Evolutionary conservation across 2,888 invertebrate species (phyloP), one percentile per base, ranked within the genome.

Genomic region (Craniophora ligustri): DNA sequence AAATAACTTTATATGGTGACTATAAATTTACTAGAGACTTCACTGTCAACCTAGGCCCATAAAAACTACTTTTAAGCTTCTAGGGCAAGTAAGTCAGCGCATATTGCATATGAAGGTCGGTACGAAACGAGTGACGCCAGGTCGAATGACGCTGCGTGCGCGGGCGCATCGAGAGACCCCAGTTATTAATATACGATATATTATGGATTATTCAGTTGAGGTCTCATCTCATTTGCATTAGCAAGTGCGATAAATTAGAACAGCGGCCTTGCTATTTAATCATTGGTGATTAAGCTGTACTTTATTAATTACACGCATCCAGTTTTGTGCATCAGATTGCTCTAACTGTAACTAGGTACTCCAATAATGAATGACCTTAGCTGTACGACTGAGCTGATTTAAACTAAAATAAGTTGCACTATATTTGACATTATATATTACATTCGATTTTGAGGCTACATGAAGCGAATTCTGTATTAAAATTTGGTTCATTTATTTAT

Each of bases 201-300:
- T n/a, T n/a, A n/a, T n/a, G n/a, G n/a, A n/a, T n/a, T n/a, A n/a
- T 45, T 56, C 49, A 36, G 46, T 61, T 75, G 73, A 81, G 77
- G 77, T 77, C 78, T 79, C 74, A 69, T 78, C 78, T 79, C 76
- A 80, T 84, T 85, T 82, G 76, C 82, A 83, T 83, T 73, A 74
- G 67, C 71, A 80, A 81, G 78, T 79, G 79, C 74, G 67, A 72
- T 68, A 73, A 79, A 84, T 81, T 78, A 80, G 79, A 79, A 56
- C 76, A 74, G 62, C 73, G 84, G 70, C 84, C 85, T 85, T 85
- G 81, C 79, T 74, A 81, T 79, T 81, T 79, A 79, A 70, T 65
- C 45, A 70, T 53, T 53, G 61, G 59, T 60, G 36, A 66, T 64
- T 62, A 62, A 40, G 21, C 44, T 61, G 35, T 34, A 32, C 28